These are phyloP conservation scores for Takifugu flavidus DNA, from an alignment of 2,113 vertebrate species.

Conservation along the genomic window DNA sequence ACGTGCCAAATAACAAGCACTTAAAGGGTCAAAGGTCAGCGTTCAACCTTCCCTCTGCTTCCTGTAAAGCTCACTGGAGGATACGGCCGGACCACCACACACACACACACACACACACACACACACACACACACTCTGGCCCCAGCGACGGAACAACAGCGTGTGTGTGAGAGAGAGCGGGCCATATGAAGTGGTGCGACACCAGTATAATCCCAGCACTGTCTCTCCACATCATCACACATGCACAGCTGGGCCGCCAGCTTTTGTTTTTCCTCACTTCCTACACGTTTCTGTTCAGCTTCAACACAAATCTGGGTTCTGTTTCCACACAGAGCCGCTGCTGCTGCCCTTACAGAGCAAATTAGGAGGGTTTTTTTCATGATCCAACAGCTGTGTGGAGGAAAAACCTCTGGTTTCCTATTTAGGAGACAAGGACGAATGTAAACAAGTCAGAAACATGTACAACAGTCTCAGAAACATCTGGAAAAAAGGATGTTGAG, in stretches of 20 bases:
- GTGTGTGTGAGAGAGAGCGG: too few relatives aligned
- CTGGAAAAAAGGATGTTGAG: too few relatives aligned
- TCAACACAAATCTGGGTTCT: too few relatives aligned
- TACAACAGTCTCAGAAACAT: too few relatives aligned
- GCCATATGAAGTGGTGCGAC: not conserved
- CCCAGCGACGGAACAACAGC: slow-evolving; percentile 10
- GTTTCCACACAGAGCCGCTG: too few relatives aligned
- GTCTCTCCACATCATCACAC: not conserved
- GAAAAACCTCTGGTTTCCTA: too few relatives aligned
- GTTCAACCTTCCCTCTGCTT: slow-evolving; percentile 35
- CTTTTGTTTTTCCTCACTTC: not conserved
- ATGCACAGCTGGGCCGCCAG: not conserved
- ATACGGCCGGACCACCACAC: slow-evolving; percentile 15
- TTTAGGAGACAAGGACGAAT: too few relatives aligned
- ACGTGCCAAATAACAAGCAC: slow-evolving; percentile 8
- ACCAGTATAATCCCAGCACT: slow-evolving; percentile 1
- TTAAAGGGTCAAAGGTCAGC: slow-evolving; percentile 39
- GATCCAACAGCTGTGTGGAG: too few relatives aligned
- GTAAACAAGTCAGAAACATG: too few relatives aligned
- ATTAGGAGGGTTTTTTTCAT: too few relatives aligned
- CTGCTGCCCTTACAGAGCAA: too few relatives aligned
- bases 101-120: slow-evolving; percentile 6
- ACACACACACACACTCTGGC: not conserved
- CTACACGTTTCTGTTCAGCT: too few relatives aligned
- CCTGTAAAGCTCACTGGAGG: slow-evolving; percentile 44